phyloP scores from a whole-genome alignment of 2,113 vertebrate genomes.

The Platichthys stellatus region DNA sequence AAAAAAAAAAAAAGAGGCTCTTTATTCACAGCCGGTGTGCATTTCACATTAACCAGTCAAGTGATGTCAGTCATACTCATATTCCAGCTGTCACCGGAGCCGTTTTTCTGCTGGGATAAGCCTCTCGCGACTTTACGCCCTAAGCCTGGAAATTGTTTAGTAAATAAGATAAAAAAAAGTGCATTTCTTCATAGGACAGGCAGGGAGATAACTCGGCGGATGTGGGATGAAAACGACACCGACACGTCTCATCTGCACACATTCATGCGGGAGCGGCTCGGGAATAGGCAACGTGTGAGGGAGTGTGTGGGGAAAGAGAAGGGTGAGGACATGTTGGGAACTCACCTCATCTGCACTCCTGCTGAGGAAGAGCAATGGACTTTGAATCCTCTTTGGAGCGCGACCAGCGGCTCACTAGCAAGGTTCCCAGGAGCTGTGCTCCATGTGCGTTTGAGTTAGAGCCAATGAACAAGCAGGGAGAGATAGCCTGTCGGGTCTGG shows the following conservation, averaged over 20 bases:
- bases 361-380: conserved; percentile 68
- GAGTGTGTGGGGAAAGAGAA: conserved; percentile 23
- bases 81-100: conserved; percentile 59
- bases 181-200: conserved; percentile 49
- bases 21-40: conserved; percentile 47
- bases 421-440: conserved; percentile 58
- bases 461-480: conserved; percentile 34
- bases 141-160: conserved; percentile 61
- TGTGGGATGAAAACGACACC: conserved; percentile 42
- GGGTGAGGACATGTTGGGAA: conserved; percentile 32
- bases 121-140: conserved; percentile 35
- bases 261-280: conserved; percentile 35
- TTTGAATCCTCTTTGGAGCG: conserved; percentile 69
- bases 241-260: conserved; percentile 51
- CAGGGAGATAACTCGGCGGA: conserved; percentile 33
- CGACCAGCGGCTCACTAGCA: conserved; percentile 54
- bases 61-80: conserved; percentile 66
- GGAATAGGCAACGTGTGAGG: conserved; percentile 32
- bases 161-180: conserved; percentile 62
- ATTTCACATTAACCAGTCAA: conserved; percentile 58
- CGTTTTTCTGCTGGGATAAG: conserved; percentile 50
- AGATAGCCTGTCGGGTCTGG: conserved; percentile 48
- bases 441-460: conserved; percentile 46
- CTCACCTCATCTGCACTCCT: conserved; percentile 34
- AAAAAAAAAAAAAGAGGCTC: conserved; percentile 18